Conservation (phyloP, 1,140 invertebrate genomes). For the Laupala kohalensis region DNA sequence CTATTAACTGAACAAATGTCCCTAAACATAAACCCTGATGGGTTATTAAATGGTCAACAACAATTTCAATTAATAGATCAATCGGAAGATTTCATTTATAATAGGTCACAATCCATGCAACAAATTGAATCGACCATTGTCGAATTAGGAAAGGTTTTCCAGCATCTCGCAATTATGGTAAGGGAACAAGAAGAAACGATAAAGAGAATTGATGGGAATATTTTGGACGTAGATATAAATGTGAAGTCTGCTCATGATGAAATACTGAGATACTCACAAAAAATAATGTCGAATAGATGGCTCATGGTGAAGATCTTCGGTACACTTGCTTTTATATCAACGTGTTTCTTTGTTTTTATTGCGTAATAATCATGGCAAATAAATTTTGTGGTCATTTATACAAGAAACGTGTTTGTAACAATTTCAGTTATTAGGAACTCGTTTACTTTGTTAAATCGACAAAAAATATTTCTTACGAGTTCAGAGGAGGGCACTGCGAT, state of each 20-base stretch:
- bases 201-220: neutral
- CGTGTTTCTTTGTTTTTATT: neutral
- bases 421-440: too few species aligned
- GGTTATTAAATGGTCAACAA: too few species aligned
- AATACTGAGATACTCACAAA: neutral
- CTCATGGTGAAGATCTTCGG: neutral
- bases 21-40: neutral
- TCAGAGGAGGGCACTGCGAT: too few species aligned
- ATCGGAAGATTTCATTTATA: neutral
- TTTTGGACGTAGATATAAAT: neutral
- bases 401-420: too few species aligned
- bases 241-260: neutral
- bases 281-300: neutral
- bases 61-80: neutral
- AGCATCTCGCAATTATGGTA: neutral
- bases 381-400: too few species aligned
- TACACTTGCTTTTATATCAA: neutral
- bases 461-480: too few species aligned
- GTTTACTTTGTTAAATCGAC: too few species aligned
- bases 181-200: neutral
- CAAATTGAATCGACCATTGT: neutral
- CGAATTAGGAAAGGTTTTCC: neutral
- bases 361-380: too few species aligned
- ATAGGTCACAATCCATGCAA: neutral
- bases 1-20: neutral